Base-by-base conservation (phyloP, 2,888 invertebrate genomes). In the Pelosia muscerda region DNA sequence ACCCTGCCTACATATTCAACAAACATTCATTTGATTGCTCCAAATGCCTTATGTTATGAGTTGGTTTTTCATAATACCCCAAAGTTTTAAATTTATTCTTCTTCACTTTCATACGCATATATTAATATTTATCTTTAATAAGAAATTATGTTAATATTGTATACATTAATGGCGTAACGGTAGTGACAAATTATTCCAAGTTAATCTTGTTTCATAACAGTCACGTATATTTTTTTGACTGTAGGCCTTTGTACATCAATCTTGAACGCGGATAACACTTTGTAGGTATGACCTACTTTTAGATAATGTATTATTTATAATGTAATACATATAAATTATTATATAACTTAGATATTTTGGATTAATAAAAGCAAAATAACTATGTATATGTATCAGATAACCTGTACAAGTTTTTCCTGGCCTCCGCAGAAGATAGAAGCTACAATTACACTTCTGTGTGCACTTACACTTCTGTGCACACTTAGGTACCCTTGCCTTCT, bases 191-290 rank as follows among this genome's bases (percentile, higher is more conserved):
- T 31, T 54, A 34, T 63, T 63, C n/a, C 34, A 63, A 63, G 49
- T 67, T 62, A 61, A 62, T 49, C 15, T 9, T 60, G 23, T 62
- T 42, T 57, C 53, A 25, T 62, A 62, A 34, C 22, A 63, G 42
- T 42, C 58, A 23, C 38, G 34, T 31, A 60, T 34, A 38, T 38
- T 56, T 61, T 11, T 26, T 49, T 23, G 58, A 23, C 68, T 65
- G 54, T 28, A 57, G 65, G 31, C 69, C 78, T 73, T 75, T 58
- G 64, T 31, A 25, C 56, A 68, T 71, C 67, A 72, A 66, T 69
- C 55, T 63, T 42, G 34, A 65, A 65, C 9, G 42, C 53, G 64
- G 65, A 64, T 55, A 54, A 60, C 10, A 26, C 56, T 53, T 34
- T 49, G 49, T 61, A 56, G 49, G 28, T 60, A 23, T 55, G 60